These are phyloP conservation scores for Eleginops maclovinus DNA, from an alignment of 2,113 vertebrate species.

Conservation along the genomic window DNA sequence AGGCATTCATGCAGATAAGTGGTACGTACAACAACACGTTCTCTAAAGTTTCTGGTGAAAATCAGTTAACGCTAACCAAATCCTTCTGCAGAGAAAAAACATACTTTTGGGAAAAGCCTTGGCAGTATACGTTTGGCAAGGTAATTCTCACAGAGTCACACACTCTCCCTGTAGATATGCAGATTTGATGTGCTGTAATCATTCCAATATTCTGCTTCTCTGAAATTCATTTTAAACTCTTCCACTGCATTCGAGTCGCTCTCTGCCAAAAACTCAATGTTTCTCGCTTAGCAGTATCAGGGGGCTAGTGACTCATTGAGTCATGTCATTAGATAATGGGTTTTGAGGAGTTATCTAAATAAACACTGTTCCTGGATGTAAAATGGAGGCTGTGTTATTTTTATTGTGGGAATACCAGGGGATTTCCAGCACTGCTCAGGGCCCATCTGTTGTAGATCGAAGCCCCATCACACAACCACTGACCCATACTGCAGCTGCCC, in stretches of 20 bases:
- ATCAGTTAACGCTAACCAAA: background rate
- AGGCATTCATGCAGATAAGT: constrained; percentile 1
- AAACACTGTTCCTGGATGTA: constrained; percentile 72
- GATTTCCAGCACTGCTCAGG: constrained; percentile 70
- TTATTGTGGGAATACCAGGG: constrained; percentile 68
- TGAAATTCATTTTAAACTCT: constrained; percentile 62
- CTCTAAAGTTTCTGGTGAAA: constrained; percentile 19
- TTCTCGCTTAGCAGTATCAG: constrained; percentile 59
- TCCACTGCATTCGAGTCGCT: constrained; percentile 24
- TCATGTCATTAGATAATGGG: constrained; percentile 78
- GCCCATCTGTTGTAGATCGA: constrained; percentile 79
- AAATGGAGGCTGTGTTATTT: constrained; percentile 61
- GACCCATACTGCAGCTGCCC: constrained; percentile 75
- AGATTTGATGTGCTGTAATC: constrained; percentile 55
- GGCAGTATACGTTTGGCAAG: constrained; percentile 37
- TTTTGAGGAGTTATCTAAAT: constrained; percentile 74
- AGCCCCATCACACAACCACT: constrained; percentile 62
- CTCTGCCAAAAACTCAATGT: constrained; percentile 66
- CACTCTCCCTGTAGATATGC: constrained; percentile 45
- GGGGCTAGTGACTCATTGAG: constrained; percentile 75
- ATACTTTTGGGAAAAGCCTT: constrained; percentile 14
- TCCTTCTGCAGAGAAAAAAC: background rate
- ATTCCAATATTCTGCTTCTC: constrained; percentile 54
- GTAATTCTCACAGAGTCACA: constrained; percentile 49
- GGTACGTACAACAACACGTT: background rate